phyloP scores from a whole-genome alignment of 2,797 vertebrate species.

The Siniperca obscura region DNA sequence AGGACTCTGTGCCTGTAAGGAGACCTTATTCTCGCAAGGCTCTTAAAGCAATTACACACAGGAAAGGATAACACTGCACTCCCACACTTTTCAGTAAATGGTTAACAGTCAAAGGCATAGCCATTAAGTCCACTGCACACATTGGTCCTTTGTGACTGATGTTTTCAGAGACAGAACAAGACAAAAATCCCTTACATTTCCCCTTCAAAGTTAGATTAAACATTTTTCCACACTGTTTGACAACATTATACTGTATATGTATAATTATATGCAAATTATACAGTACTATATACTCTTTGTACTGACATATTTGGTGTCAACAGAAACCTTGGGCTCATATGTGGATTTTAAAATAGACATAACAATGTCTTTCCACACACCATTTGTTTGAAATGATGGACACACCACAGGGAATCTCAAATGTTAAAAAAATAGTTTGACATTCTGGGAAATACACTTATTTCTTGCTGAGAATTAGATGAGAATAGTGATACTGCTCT shows the following conservation, averaged over 20 bases:
- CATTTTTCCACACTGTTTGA: neutral
- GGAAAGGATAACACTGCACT: conserved; percentile 77
- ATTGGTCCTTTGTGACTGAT: conserved; percentile 64
- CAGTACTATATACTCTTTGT: neutral
- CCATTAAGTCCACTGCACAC: conserved; percentile 46
- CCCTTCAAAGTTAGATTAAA: neutral
- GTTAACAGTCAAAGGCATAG: conserved; percentile 52
- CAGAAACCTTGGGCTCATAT: neutral
- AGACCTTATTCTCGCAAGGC: conserved; percentile 68
- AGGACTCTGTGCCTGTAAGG: conserved; percentile 41
- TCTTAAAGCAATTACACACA: conserved; percentile 78
- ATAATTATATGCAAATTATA: neutral
- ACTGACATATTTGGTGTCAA: neutral
- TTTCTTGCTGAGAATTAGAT: neutral
- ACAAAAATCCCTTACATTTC: conserved; percentile 9
- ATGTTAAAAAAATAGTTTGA: neutral
- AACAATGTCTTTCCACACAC: neutral
- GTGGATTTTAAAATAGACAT: neutral
- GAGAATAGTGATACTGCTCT: neutral
- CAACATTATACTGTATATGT: neutral
- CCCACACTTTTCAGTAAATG: conserved; percentile 68
- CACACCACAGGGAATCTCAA: neutral
- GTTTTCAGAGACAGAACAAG: conserved; percentile 35
- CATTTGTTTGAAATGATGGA: neutral
- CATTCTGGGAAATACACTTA: neutral